Conservation (phyloP, 2,797 vertebrate species). For the Helostoma temminkii region DNA sequence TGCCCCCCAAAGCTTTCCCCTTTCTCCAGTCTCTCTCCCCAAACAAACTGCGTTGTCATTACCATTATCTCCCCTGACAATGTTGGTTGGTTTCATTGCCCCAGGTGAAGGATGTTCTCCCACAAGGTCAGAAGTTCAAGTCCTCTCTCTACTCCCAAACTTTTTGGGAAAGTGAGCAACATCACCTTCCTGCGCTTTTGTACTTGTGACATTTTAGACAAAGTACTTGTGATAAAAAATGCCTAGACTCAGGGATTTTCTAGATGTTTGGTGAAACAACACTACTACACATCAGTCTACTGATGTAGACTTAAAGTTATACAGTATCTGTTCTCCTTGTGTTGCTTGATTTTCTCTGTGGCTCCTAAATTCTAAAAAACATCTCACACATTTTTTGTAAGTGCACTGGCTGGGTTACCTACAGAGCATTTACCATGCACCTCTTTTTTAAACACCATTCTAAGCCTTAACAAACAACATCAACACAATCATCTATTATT, state of each 20-base stretch:
- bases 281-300: too few species aligned
- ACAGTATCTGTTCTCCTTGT: conserved; percentile 32
- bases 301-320: conserved; percentile 44
- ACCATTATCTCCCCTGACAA: conserved; percentile 60
- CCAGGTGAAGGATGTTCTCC: conserved; percentile 62
- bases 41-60: conserved; percentile 66
- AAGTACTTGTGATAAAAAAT: conserved; percentile 36
- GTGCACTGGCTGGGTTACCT: not conserved
- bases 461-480: not conserved
- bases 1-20: not conserved
- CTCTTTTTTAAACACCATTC: not conserved
- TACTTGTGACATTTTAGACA: conserved; percentile 56
- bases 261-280: conserved; percentile 35
- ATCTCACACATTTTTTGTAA: conserved; percentile 25
- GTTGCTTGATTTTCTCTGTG: conserved; percentile 31
- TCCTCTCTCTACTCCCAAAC: conserved; percentile 46
- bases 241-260: conserved; percentile 36
- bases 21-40: conserved; percentile 19
- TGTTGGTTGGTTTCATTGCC: conserved; percentile 47
- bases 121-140: conserved; percentile 55
- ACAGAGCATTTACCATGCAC: not conserved
- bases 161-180: conserved; percentile 47
- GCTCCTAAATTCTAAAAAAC: conserved; percentile 17
- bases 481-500: too few species aligned
- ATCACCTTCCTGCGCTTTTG: conserved; percentile 53